Evolutionary conservation across 2,113 vertebrate genomes (phyloP).

Genomic region (Microtus oregoni): DNA sequence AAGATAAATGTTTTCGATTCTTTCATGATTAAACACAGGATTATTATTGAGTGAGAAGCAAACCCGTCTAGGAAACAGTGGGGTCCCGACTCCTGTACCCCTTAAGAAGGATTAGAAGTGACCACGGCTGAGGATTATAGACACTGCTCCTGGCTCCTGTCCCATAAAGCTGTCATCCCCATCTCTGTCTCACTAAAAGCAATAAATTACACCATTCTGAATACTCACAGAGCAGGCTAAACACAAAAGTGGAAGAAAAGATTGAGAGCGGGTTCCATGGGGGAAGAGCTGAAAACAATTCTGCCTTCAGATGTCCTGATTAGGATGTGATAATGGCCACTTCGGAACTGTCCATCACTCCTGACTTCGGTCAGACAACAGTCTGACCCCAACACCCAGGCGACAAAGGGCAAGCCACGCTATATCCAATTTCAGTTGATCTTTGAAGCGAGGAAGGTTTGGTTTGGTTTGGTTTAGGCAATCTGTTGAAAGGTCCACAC

Average conservation of each 20-base stretch:
- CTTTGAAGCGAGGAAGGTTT: conserved; percentile 69
- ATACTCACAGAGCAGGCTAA: conserved; percentile 67
- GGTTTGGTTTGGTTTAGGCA: conserved; percentile 49
- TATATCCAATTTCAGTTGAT: conserved; percentile 81
- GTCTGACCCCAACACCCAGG: conserved; percentile 80
- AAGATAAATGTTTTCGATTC: conserved; percentile 45
- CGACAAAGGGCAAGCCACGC: conserved; percentile 82
- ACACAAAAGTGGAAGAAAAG: conserved; percentile 60
- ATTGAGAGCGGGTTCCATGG: conserved; percentile 22
- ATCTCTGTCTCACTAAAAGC: conserved; percentile 43
- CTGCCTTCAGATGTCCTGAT: conserved; percentile 81
- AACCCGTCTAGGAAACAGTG: background rate
- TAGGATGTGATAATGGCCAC: conserved; percentile 81
- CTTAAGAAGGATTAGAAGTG: background rate
- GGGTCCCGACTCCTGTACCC: background rate
- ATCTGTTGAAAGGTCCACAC: conserved; percentile 61
- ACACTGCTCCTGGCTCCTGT: background rate
- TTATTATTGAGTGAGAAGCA: background rate
- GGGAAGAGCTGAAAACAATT: conserved; percentile 71
- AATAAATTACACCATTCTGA: conserved; percentile 49
- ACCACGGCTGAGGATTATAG: background rate
- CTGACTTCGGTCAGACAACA: conserved; percentile 74
- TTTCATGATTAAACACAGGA: conserved; percentile 18
- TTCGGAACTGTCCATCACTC: conserved; percentile 83
- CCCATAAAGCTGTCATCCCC: background rate